Percentiles rank a stretch among this genome's conserved stretches.
These are phyloP conservation scores for Mystacides longicornis DNA, from an alignment of 2,888 invertebrate species.

Conservation along the genomic window DNA sequence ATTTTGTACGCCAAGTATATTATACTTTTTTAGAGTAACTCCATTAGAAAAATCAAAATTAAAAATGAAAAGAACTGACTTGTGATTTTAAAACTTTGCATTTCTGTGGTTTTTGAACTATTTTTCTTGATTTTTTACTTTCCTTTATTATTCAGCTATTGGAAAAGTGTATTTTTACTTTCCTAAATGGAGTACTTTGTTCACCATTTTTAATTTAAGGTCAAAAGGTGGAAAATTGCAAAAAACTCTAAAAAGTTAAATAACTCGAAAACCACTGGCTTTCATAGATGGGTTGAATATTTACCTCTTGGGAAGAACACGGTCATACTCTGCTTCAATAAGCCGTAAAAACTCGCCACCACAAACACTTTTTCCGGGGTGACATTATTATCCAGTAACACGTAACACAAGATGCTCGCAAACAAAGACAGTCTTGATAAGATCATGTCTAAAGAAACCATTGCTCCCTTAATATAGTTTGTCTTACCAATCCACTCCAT, in stretches of 20 bases:
- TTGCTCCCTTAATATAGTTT: constrained; percentile 39
- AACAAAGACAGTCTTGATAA: constrained; percentile 50
- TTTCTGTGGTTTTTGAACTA: too few relatives aligned
- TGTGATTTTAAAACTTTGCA: too few relatives aligned
- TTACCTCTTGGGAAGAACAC: constrained; percentile 52
- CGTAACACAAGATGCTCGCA: constrained; percentile 49
- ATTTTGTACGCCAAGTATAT: too few relatives aligned
- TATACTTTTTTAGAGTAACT: too few relatives aligned
- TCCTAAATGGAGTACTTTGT: too few relatives aligned
- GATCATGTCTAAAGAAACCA: constrained; percentile 30
- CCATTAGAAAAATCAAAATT: too few relatives aligned
- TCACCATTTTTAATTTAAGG: too few relatives aligned
- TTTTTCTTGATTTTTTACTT: too few relatives aligned
- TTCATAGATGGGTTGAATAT: neutral
- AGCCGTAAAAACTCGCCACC: constrained; percentile 53
- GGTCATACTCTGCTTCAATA: constrained; percentile 52
- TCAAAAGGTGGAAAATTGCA: neutral
- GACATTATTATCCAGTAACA: constrained; percentile 46
- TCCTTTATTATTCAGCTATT: too few relatives aligned
- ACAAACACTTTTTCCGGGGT: constrained; percentile 57
- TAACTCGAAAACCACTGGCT: neutral
- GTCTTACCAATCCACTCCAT: constrained; percentile 38
- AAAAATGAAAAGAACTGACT: too few relatives aligned
- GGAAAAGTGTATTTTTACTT: too few relatives aligned
- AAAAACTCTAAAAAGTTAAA: constrained; percentile 26